phyloP scores from a whole-genome alignment of 2,797 vertebrate genomes.

The Synaphobranchus kaupii region DNA sequence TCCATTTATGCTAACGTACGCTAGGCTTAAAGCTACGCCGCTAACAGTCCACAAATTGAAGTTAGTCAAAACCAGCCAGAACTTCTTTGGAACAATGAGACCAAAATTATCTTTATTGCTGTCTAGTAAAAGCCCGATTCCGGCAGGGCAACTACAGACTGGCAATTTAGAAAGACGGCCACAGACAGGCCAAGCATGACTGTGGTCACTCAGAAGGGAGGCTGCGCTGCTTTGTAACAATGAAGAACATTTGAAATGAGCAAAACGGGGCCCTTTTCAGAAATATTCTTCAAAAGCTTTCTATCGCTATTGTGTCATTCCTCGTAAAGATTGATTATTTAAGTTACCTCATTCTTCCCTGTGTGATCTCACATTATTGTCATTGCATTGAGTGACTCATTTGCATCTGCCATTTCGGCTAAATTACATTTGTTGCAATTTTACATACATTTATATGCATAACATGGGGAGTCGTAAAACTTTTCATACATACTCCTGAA shows the following conservation, averaged over 20 bases:
- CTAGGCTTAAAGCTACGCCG: not conserved
- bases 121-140: not conserved
- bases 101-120: not conserved
- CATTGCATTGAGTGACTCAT: not conserved
- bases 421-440: not conserved
- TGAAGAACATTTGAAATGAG: not conserved
- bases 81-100: conserved; percentile 7
- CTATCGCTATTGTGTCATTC: not conserved
- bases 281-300: not conserved
- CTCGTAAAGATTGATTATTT: not conserved
- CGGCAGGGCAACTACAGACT: not conserved
- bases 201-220: not conserved
- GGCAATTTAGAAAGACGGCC: not conserved
- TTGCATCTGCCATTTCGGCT: not conserved
- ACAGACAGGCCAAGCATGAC: not conserved
- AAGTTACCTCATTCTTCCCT: not conserved
- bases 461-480: not conserved
- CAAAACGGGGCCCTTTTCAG: not conserved
- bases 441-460: not conserved
- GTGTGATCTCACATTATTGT: not conserved
- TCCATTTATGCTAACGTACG: not conserved
- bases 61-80: conserved; percentile 1
- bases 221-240: not conserved
- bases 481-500: not conserved
- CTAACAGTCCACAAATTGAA: not conserved